These are phyloP conservation scores for Cacoxenus indagator DNA, from an alignment of 2,888 invertebrate genomes.

Conservation along the genomic window DNA sequence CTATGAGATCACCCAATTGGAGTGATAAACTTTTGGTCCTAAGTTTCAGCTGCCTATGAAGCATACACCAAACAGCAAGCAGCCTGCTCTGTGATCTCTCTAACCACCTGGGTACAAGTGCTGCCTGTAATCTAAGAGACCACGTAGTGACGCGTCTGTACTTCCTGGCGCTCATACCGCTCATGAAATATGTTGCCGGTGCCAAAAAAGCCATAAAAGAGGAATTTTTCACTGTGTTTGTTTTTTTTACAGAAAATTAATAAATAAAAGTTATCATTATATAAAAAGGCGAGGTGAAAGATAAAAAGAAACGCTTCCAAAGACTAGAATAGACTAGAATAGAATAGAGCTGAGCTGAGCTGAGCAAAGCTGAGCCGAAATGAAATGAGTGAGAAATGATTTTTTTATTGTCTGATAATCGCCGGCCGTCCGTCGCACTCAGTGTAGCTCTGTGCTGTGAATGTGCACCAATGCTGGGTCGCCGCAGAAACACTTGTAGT, in stretches of 20 bases:
- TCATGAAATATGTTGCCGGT: neutral
- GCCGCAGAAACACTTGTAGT: constrained; percentile 46
- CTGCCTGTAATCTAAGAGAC: no score
- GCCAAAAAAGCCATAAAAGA: constrained; percentile 5
- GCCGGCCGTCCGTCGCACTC: neutral
- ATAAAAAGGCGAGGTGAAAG: neutral
- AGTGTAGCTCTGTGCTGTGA: neutral
- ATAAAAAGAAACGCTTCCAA: neutral
- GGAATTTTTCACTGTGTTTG: neutral
- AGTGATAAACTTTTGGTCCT: no score
- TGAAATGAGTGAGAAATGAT: neutral
- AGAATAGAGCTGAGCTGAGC: neutral
- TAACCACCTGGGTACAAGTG: no score
- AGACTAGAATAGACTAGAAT: neutral
- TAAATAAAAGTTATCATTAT: neutral
- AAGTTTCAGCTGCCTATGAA: no score
- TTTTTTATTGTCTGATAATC: neutral
- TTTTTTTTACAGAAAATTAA: constrained; percentile 1
- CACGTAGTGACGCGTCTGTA: neutral
- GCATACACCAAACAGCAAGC: no score
- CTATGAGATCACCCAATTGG: no score
- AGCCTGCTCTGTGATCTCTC: no score
- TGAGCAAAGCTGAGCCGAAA: no score
- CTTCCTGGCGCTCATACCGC: neutral
- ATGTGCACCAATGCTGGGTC: neutral